Percentiles rank a stretch among this genome's conserved stretches.
phyloP scores from a whole-genome alignment of 2,113 vertebrate genomes.

The Nanorana parkeri region DNA sequence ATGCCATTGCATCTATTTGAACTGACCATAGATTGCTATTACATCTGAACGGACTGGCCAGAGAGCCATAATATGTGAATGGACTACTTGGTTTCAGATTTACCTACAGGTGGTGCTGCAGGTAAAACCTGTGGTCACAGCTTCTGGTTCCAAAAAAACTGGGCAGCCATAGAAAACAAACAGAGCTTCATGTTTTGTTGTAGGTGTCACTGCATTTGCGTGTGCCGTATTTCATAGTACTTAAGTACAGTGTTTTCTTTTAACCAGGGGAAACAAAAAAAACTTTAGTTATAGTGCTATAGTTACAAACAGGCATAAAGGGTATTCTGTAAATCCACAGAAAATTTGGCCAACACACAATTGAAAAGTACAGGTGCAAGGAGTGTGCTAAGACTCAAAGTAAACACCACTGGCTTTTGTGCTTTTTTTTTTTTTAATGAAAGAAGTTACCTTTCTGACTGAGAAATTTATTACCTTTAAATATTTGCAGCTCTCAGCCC shows the following conservation, averaged over 20 bases:
- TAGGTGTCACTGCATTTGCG: constrained; percentile 26
- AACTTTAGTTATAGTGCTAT: constrained; percentile 66
- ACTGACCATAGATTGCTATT: no score
- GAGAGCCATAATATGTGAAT: no score
- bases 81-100: no score
- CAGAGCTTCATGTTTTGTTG: constrained; percentile 16
- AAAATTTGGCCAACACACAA: constrained; percentile 75
- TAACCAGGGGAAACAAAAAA: constrained; percentile 58
- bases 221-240: constrained; percentile 17
- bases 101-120: no score
- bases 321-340: constrained; percentile 60
- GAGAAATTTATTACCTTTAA: constrained; percentile 83
- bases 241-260: constrained; percentile 33
- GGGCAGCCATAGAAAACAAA: no score
- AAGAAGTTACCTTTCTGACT: constrained; percentile 75
- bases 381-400: constrained; percentile 67
- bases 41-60: no score
- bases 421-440: constrained; percentile 67
- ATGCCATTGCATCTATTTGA: no score
- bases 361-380: constrained; percentile 78
- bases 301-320: constrained; percentile 65
- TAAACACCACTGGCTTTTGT: constrained; percentile 68
- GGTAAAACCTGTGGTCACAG: no score
- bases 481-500: constrained; percentile 81
- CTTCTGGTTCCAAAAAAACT: no score